Conservation (phyloP, 2,113 vertebrate genomes). For the Tragelaphus scriptus region DNA sequence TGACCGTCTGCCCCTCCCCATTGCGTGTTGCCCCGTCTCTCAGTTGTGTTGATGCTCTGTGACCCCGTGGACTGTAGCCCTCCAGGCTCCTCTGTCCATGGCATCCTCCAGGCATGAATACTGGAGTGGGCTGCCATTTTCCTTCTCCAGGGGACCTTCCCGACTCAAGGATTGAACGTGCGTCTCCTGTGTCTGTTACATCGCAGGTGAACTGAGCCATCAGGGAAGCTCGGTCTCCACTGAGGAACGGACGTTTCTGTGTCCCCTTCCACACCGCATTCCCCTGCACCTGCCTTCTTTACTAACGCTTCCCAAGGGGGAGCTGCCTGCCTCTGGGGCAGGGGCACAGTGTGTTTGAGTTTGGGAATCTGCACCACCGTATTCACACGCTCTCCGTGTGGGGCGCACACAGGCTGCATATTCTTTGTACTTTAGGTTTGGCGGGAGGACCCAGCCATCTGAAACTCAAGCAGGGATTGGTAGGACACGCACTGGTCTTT, state of each 20-base stretch:
- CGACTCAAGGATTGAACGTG: neutral
- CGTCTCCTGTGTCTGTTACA: neutral
- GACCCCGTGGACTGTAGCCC: neutral
- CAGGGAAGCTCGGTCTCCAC: neutral
- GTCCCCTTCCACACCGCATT: accelerated
- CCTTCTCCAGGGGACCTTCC: neutral
- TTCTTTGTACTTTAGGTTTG: neutral
- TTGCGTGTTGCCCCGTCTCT: neutral
- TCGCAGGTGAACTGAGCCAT: accelerated
- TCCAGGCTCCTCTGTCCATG: neutral
- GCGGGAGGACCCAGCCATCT: neutral
- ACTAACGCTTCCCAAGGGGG: accelerated
- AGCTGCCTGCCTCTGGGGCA: neutral
- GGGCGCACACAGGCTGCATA: accelerated
- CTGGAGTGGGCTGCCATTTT: neutral
- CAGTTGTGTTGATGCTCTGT: neutral
- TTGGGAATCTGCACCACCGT: no score
- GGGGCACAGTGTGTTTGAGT: no score
- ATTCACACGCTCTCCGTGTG: neutral
- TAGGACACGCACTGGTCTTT: neutral
- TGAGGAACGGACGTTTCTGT: neutral
- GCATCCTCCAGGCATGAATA: neutral
- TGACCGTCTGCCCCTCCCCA: neutral
- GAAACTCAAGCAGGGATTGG: neutral
- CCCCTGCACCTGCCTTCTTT: no score